Percentiles rank a stretch among this genome's conserved stretches.
Conservation (phyloP, 2,797 vertebrate genomes). For the Scyliorhinus canicula region DNA sequence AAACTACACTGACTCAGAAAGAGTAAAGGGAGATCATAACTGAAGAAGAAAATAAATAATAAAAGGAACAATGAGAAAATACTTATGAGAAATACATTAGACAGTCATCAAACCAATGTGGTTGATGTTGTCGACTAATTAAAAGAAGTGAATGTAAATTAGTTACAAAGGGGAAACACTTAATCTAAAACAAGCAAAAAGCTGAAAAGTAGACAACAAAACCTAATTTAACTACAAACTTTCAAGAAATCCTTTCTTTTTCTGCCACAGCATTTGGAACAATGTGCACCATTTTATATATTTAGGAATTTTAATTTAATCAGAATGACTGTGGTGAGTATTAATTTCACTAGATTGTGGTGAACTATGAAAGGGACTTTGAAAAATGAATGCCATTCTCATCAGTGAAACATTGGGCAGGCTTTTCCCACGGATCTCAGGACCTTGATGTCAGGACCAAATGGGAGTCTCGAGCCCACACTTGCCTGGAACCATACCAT, state of each 20-base stretch:
- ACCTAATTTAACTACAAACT: neutral
- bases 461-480: neutral
- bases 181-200: neutral
- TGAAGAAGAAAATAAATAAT: neutral
- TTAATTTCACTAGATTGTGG: slow-evolving; percentile 28
- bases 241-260: neutral
- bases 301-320: neutral
- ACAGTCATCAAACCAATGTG: neutral
- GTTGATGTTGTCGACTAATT: neutral
- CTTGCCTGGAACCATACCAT: neutral
- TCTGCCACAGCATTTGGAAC: neutral
- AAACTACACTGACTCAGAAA: neutral
- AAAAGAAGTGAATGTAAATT: neutral
- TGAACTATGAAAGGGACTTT: neutral
- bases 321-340: neutral
- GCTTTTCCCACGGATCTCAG: neutral
- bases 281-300: neutral
- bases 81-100: neutral
- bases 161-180: neutral
- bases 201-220: neutral
- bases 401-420: neutral
- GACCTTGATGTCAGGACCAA: neutral
- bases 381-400: neutral
- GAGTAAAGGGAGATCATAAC: neutral
- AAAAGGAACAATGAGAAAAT: neutral